A percentile compares a stretch with the other conserved stretches of the same genome.
Conservation (phyloP, 2,888 invertebrate genomes). For the Andrena hattorfiana region DNA sequence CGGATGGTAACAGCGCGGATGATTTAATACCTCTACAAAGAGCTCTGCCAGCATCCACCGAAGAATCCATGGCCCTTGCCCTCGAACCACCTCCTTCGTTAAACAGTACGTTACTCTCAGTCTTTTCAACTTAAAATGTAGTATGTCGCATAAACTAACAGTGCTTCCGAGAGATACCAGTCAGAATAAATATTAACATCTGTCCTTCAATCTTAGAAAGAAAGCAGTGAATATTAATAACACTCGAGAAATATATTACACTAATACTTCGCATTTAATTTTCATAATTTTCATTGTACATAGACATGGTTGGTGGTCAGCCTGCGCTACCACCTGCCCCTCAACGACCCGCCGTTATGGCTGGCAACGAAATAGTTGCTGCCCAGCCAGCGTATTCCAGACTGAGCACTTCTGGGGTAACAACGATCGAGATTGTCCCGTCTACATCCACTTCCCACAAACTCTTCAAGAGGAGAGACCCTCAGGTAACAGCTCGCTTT, state of each 20-base stretch:
- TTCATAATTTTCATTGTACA: constrained; percentile 13
- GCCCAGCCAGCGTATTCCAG: constrained; percentile 75
- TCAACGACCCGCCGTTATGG: constrained; percentile 83
- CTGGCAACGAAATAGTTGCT: constrained; percentile 84
- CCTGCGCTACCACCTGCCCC: constrained; percentile 81
- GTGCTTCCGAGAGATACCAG: neutral
- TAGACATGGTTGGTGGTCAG: constrained; percentile 70
- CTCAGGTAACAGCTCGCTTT: constrained; percentile 72
- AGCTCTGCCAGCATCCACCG: constrained; percentile 78
- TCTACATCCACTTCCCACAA: constrained; percentile 81
- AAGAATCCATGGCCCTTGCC: constrained; percentile 79
- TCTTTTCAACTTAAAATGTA: constrained; percentile 25
- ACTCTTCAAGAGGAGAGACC: constrained; percentile 78
- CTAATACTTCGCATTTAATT: neutral
- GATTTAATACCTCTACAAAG: constrained; percentile 77
- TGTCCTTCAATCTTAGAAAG: neutral
- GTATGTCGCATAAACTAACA: neutral
- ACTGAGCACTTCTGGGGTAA: constrained; percentile 65
- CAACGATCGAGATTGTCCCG: constrained; percentile 80
- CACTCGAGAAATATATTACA: neutral
- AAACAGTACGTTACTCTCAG: constrained; percentile 75
- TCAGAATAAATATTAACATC: neutral
- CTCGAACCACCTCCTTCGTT: constrained; percentile 78
- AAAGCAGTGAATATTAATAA: neutral
- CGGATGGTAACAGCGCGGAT: constrained; percentile 76